A percentile compares a stretch with the other conserved stretches of the same genome.
phyloP scores from a whole-genome alignment of 2,888 invertebrate species.

The Yponomeuta plumbellus region DNA sequence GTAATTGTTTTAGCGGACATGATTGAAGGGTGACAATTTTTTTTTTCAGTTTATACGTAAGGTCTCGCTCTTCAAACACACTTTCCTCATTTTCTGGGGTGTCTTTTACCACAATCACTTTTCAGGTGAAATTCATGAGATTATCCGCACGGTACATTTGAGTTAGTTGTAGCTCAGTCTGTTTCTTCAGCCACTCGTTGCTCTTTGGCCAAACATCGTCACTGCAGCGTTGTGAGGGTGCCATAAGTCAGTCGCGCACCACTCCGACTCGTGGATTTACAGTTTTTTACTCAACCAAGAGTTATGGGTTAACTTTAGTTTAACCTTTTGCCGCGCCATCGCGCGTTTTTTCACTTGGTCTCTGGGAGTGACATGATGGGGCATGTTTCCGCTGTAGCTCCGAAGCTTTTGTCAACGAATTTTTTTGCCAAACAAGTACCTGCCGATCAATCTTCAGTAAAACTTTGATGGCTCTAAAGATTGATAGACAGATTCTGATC shows the following conservation, averaged over 20 bases:
- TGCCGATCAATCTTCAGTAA: not conserved
- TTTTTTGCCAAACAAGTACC: not conserved
- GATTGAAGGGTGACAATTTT: too few species aligned
- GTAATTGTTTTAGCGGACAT: too few species aligned
- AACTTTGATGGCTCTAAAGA: not conserved
- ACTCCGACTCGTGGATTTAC: conserved; percentile 33
- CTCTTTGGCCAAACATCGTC: conserved; percentile 11
- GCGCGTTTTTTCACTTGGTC: conserved; percentile 10
- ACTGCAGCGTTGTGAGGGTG: conserved; percentile 21
- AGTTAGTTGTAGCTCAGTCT: not conserved
- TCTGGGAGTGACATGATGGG: conserved; percentile 6
- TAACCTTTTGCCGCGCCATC: conserved; percentile 12
- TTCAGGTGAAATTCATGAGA: too few species aligned
- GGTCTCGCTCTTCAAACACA: too few species aligned
- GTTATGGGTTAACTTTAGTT: conserved; percentile 32
- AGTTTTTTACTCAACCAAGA: conserved; percentile 47
- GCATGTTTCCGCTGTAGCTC: not conserved
- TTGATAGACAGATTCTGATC: not conserved
- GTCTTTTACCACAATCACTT: too few species aligned
- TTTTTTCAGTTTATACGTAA: too few species aligned
- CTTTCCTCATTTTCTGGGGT: too few species aligned
- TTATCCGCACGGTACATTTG: too few species aligned
- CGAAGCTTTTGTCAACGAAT: not conserved
- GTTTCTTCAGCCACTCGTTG: not conserved
- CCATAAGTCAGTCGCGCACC: conserved; percentile 41